Conservation (phyloP, 2,113 vertebrate species). For the Dasypus novemcinctus region DNA sequence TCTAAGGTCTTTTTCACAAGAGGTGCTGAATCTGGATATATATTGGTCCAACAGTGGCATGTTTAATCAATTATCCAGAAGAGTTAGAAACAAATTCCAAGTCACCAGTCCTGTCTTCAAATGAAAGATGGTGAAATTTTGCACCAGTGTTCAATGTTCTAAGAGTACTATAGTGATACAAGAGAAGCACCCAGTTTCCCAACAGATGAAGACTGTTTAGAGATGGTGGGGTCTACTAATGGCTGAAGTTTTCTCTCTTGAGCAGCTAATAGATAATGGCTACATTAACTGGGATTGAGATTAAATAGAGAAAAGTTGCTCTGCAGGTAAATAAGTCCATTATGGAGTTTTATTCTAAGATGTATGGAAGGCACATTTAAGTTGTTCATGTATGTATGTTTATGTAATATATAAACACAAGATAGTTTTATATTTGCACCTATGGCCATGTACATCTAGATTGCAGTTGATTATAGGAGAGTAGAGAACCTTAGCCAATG, state of each 20-base stretch:
- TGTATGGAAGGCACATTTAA: background rate
- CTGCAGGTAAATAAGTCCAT: background rate
- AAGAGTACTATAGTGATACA: background rate
- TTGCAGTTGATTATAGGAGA: background rate
- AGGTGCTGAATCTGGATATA: background rate
- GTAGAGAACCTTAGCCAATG: background rate
- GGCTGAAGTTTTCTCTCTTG: background rate
- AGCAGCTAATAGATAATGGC: background rate
- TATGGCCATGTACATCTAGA: background rate
- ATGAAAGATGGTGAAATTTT: background rate
- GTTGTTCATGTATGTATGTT: background rate
- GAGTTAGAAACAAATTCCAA: background rate
- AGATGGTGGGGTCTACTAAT: background rate
- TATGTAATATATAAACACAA: background rate
- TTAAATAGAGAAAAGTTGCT: background rate
- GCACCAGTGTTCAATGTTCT: background rate
- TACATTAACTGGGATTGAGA: background rate
- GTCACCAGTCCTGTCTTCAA: background rate
- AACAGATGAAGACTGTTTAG: too few relatives aligned
- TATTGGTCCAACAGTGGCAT: background rate
- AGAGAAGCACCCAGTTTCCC: background rate
- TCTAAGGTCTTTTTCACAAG: background rate
- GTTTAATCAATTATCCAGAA: background rate
- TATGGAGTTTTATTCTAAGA: background rate
- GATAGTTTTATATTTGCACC: background rate